A percentile compares a stretch with the other conserved stretches of the same genome.
These are phyloP conservation scores for Meandrusa payeni DNA, from an alignment of 2,888 invertebrate species.

Conservation along the genomic window DNA sequence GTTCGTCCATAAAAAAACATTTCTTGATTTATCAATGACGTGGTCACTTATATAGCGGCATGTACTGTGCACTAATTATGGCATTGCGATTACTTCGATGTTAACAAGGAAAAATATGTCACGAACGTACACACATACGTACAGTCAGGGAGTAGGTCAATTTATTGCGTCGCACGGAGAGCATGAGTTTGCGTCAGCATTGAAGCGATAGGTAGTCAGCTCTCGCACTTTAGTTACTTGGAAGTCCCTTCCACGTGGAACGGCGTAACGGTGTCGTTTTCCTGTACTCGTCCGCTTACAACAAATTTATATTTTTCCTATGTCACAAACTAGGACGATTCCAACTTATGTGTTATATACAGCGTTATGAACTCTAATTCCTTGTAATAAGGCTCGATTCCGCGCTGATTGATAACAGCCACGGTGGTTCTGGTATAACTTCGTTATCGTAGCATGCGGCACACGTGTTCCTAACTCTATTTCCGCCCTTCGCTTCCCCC, in stretches of 20 bases:
- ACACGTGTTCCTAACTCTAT: slow-evolving; percentile 64
- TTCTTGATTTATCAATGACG: no score
- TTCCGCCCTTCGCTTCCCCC: slow-evolving; percentile 68
- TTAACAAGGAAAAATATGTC: slow-evolving; percentile 45
- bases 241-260: slow-evolving; percentile 62
- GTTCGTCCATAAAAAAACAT: no score
- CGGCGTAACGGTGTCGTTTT: slow-evolving; percentile 51
- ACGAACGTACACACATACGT: slow-evolving; percentile 30
- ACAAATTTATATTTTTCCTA: slow-evolving; percentile 48
- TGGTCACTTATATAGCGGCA: no score
- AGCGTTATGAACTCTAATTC: slow-evolving; percentile 16
- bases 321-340: slow-evolving; percentile 28
- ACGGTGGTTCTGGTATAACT: slow-evolving; percentile 28
- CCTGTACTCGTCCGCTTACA: slow-evolving; percentile 48
- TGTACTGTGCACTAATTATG: slow-evolving; percentile 11
- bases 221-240: slow-evolving; percentile 43
- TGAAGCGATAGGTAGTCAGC: slow-evolving; percentile 39
- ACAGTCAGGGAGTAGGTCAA: slow-evolving; percentile 42
- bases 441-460: slow-evolving; percentile 64
- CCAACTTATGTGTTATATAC: slow-evolving; percentile 5
- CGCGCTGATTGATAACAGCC: not conserved
- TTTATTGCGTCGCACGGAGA: slow-evolving; percentile 35
- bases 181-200: slow-evolving; percentile 36
- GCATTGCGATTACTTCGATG: slow-evolving; percentile 3
- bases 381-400: slow-evolving; percentile 9